Percentiles rank a stretch among this genome's conserved stretches.
Evolutionary conservation across 2,797 vertebrate species (phyloP).

Genomic region (Yasuhikotakia modesta): DNA sequence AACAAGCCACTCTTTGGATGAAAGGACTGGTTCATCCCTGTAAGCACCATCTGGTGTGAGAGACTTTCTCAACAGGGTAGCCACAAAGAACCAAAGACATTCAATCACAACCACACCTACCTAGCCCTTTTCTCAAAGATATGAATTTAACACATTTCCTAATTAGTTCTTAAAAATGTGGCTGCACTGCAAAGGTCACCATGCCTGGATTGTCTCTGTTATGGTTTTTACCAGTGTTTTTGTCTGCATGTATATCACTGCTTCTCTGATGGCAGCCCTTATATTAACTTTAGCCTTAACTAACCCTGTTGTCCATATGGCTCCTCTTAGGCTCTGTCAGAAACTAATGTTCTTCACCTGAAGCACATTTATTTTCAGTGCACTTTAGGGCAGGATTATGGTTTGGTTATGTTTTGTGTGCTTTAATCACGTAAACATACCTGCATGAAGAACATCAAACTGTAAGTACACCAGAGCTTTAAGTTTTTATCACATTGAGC

Average conservation of each 20-base stretch:
- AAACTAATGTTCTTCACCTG: conserved; percentile 13
- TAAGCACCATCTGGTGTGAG: conserved; percentile 31
- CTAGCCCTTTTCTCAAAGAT: conserved; percentile 31
- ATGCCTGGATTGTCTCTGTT: background rate
- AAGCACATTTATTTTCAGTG: no score
- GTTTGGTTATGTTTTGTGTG: no score
- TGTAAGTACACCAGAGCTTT: no score
- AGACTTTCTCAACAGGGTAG: conserved; percentile 37
- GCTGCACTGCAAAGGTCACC: background rate
- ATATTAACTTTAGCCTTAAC: background rate
- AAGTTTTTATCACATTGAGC: no score
- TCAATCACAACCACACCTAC: conserved; percentile 18
- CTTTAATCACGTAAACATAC: no score
- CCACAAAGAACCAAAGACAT: conserved; percentile 28
- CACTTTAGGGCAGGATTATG: no score
- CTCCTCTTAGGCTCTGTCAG: background rate
- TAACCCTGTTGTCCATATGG: conserved; percentile 20
- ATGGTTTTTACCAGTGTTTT: conserved; percentile 1
- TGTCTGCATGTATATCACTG: background rate
- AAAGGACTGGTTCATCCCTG: background rate
- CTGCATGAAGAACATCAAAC: no score
- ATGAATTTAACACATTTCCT: conserved; percentile 28
- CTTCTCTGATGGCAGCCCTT: background rate
- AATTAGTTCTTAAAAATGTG: conserved; percentile 29
- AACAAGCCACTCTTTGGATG: conserved; percentile 15